These are phyloP conservation scores for Drosophila crucigera DNA, from an alignment of 2,888 invertebrate genomes.

Conservation along the genomic window DNA sequence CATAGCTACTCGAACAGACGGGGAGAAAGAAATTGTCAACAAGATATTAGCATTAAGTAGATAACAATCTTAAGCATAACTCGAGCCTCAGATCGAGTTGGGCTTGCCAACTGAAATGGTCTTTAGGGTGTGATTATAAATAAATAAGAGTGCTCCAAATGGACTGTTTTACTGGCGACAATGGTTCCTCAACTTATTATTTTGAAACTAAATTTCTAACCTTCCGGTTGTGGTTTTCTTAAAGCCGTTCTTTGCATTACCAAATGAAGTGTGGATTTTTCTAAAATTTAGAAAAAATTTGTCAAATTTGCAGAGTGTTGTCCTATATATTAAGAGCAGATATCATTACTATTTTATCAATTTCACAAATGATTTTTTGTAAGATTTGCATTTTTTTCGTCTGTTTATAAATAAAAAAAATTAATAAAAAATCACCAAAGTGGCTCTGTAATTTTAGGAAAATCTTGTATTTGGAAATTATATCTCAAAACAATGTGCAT, in stretches of 20 bases:
- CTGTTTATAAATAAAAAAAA: background rate
- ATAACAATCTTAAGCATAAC: background rate
- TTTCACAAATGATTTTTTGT: background rate
- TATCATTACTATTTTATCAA: background rate
- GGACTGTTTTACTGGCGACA: background rate
- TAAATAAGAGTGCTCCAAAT: background rate
- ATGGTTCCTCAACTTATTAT: background rate
- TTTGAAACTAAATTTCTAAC: background rate
- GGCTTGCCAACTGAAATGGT: background rate
- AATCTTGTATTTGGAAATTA: background rate
- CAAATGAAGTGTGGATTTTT: too few species aligned
- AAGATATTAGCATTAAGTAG: constrained; percentile 55
- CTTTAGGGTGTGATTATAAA: background rate
- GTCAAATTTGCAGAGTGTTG: too few species aligned
- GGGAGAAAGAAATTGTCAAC: constrained; percentile 44
- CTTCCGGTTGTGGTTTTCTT: too few species aligned
- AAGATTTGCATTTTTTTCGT: background rate
- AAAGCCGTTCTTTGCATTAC: too few species aligned
- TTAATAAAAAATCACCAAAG: too few species aligned
- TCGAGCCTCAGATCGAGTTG: background rate
- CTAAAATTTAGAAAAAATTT: too few species aligned
- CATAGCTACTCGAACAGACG: constrained; percentile 87
- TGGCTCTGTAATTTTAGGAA: background rate
- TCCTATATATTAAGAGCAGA: background rate
- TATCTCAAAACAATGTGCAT: background rate